Evolutionary conservation across 2,113 vertebrate genomes (phyloP), one percentile per base, ranked within the genome.

Genomic region (Cardinalis cardinalis): DNA sequence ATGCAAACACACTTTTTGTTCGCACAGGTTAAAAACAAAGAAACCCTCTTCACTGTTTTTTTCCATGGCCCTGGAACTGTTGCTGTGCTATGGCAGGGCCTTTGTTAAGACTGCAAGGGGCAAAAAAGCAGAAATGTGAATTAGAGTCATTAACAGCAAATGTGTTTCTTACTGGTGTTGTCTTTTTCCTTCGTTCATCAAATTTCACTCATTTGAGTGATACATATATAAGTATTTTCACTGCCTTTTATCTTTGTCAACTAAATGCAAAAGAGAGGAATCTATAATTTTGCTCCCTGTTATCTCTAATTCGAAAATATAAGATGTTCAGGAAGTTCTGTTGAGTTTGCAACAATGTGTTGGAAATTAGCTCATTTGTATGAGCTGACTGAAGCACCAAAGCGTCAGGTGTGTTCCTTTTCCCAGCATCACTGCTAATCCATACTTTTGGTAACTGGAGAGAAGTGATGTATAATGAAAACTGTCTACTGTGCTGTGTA

Each of bases 381-480:
- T 89, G 84, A 89, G 77, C 51, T 88, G 92, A 93, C 86, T 87
- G 38, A 58, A 95, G 75, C 66, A 81, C 72, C 63, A 87, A 81
- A 95, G 77, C 89, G 88, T 95, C 92, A 95, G 92, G 92, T 95
- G 93, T 95, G 84, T 44, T 92, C 66, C 79, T 69, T 82, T 87
- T 48, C 74, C 73, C 43, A 55, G 84, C 59, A 40, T 77, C 84
- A 11, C 25, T 84, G 75, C 85, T 92, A 90, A 89, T 89, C 70
- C 68, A 69, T 66, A 88, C 59, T 91, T 90, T 89, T 85, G 69
- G 69, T 82, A 79, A 90, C 73, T 72, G 84, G 81, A 78, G 85
- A 93, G 94, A 96, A 96, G 61, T 72, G 76, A 78, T 94, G 82
- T 84, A 53, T 94, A 95, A 96, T 96, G 94, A 92, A 96, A 95